Evolutionary conservation across 92 coral and sea anemone genomes (phyloP), one percentile per base, ranked within the genome.

Genomic region (Micromussa lordhowensis): DNA sequence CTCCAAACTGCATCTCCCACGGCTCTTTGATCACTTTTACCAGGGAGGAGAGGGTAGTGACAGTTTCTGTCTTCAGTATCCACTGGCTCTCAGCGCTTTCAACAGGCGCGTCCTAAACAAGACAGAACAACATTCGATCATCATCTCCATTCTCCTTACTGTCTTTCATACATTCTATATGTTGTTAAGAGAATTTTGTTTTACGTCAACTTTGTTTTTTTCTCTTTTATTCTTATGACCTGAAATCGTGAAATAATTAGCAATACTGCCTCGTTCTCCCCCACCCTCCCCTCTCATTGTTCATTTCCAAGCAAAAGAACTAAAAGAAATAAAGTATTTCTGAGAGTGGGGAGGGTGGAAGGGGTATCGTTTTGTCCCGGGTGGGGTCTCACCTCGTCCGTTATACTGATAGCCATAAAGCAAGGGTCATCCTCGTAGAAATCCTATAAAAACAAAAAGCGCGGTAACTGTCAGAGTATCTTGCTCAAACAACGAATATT

Each of bases 1-100:
- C 97, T 30, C 93, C 96, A 82, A 96, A 97, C 82, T 96, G 98
- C 22, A 74, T 77, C 79, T 96, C 99, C 99, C 99, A 97, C 7
- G 96, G 86, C 40, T 90, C 95, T 72, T 87, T 96, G 82, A 97
- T 93, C 22, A 91, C 95, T 78, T 93, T 92, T 30, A 97, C 92
- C 59, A 97, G 90, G 24, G 92, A 78, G 77, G 91, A 88, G 70
- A 97, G 93, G 68, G 96, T 91, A 44, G 92, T 74, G 48, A 84
- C 90, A 7, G 98, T 94, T 79, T 96, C 96, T 73, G 98, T 89
- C 63, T 88, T 83, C 48, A 97, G 78, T 44, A 94, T 90, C 93
- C 98, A 93, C 83, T 94, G 94, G 64, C 91, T 96, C 38, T 96
- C 96, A 26, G 94, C 96, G 71, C 80, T 79, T 73, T 94, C 96